phyloP scores from a whole-genome alignment of 2,797 vertebrate species.

The Synaphobranchus kaupii region DNA sequence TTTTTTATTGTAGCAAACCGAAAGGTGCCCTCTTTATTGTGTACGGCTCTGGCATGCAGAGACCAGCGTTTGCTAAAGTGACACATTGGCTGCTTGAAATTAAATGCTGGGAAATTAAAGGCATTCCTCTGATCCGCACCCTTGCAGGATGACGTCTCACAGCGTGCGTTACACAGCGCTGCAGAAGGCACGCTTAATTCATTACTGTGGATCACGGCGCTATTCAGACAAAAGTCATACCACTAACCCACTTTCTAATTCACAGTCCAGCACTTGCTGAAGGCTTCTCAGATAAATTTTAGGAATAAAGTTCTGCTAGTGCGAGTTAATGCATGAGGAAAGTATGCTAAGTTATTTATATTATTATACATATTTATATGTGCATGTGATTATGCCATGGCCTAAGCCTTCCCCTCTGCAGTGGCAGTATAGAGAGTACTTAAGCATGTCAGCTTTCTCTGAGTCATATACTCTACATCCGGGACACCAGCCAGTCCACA shows the following conservation, averaged over 20 bases:
- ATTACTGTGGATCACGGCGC: not conserved
- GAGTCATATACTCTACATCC: not conserved
- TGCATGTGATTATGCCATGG: not conserved
- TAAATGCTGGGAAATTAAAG: not conserved
- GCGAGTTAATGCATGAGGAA: not conserved
- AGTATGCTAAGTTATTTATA: not conserved
- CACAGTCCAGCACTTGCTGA: not conserved
- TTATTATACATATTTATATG: not conserved
- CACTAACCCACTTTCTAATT: not conserved
- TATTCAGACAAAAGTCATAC: not conserved
- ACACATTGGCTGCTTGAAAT: not conserved
- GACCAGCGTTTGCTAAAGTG: not conserved
- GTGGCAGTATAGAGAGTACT: not conserved
- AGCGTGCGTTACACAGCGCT: not conserved
- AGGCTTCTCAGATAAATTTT: not conserved
- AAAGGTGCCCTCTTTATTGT: not conserved
- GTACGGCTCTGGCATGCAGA: not conserved
- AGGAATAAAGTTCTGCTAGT: not conserved
- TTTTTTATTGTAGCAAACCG: not conserved
- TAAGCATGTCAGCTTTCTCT: not conserved
- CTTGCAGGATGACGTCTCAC: not conserved
- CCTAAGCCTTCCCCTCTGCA: not conserved
- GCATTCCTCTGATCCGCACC: not conserved
- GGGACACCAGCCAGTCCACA: not conserved
- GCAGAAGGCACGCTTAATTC: not conserved